Percentiles rank a stretch among this genome's conserved stretches.
These are phyloP conservation scores for Eupithecia subumbrata DNA, from an alignment of 2,888 invertebrate genomes.

Conservation along the genomic window DNA sequence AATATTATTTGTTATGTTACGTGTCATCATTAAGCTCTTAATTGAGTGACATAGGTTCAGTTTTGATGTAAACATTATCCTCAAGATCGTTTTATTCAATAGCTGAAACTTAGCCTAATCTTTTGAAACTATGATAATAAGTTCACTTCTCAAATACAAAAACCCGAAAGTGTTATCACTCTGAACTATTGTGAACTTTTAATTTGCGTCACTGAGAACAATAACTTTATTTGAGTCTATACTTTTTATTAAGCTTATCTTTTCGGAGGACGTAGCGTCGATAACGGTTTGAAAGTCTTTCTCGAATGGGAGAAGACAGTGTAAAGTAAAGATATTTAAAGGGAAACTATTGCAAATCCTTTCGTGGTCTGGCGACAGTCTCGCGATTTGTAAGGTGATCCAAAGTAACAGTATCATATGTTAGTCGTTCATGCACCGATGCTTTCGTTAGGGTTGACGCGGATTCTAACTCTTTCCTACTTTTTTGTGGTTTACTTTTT, in stretches of 20 bases:
- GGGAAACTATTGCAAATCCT: slow-evolving; percentile 48
- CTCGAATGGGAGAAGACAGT: slow-evolving; percentile 10
- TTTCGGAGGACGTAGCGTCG: slow-evolving; percentile 48
- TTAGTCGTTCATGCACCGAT: slow-evolving; percentile 57
- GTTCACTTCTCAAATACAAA: not conserved
- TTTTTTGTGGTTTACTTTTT: slow-evolving; percentile 9
- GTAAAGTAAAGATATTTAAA: slow-evolving; percentile 46
- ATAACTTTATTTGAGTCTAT: slow-evolving; percentile 48
- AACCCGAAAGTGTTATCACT: slow-evolving; percentile 40
- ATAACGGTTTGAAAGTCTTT: slow-evolving; percentile 27
- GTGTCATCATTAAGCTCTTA: slow-evolving; percentile 32
- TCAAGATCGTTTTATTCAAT: not conserved
- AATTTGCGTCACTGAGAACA: slow-evolving; percentile 60
- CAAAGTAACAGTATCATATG: slow-evolving; percentile 59
- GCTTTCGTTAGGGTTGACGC: slow-evolving; percentile 55
- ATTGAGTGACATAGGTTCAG: slow-evolving; percentile 27
- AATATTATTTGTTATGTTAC: slow-evolving; percentile 67
- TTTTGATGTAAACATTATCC: slow-evolving; percentile 21
- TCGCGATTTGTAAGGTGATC: slow-evolving; percentile 56
- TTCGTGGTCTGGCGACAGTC: slow-evolving; percentile 38
- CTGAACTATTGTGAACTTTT: slow-evolving; percentile 54
- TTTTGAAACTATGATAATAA: not conserved
- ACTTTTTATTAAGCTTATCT: slow-evolving; percentile 46
- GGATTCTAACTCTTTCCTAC: slow-evolving; percentile 28
- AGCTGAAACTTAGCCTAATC: not conserved